Evolutionary conservation across 2,113 vertebrate genomes (phyloP).

Genomic region (Strix aluco): DNA sequence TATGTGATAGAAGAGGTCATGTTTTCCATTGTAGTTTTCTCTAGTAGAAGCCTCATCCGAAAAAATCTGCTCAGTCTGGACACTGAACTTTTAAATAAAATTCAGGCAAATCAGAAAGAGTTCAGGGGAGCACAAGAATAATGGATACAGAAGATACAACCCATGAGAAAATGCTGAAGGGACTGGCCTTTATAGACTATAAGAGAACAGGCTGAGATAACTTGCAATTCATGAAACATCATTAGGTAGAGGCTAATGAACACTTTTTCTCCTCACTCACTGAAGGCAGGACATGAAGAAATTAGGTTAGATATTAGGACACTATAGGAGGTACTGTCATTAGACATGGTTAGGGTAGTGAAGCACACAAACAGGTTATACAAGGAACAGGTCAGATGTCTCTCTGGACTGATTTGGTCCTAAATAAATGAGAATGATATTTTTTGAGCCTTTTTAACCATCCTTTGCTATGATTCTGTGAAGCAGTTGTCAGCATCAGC

Average conservation of each 20-base stretch:
- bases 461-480: background rate
- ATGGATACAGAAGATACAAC: background rate
- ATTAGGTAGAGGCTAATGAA: background rate
- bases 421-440: background rate
- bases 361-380: background rate
- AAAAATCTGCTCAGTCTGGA: background rate
- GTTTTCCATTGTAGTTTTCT: background rate
- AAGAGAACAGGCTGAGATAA: background rate
- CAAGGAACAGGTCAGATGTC: background rate
- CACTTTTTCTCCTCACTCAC: background rate
- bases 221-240: background rate
- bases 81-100: background rate
- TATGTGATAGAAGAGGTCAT: background rate
- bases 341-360: background rate
- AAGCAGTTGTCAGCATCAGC: background rate
- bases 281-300: background rate
- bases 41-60: background rate
- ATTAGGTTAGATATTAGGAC: background rate
- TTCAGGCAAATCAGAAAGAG: background rate
- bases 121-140: background rate
- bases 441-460: background rate
- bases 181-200: background rate
- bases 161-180: background rate
- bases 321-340: background rate
- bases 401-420: background rate